phyloP scores from a whole-genome alignment of 2,113 vertebrate genomes.

The Trachemys scripta region DNA sequence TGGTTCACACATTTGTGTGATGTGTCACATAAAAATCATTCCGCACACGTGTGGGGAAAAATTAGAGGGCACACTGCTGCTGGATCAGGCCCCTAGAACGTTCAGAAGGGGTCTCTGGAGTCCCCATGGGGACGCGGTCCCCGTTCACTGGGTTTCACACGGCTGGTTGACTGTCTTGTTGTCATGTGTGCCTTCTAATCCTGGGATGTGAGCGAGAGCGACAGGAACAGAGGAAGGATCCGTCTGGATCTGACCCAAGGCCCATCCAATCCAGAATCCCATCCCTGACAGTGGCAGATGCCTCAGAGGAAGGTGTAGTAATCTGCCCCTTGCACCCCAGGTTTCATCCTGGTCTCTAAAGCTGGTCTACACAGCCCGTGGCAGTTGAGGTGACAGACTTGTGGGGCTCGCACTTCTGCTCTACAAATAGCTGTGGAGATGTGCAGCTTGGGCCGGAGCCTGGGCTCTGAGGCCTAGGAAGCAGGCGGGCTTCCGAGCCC shows the following conservation, averaged over 20 bases:
- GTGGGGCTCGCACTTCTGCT: too few relatives aligned
- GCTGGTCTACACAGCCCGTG: not conserved
- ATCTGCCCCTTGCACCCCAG: too few relatives aligned
- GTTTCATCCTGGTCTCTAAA: not conserved
- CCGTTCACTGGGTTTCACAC: not conserved
- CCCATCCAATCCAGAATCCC: not conserved
- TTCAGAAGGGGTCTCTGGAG: not conserved
- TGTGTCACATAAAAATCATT: too few relatives aligned
- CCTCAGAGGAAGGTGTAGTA: not conserved
- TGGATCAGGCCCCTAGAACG: not conserved
- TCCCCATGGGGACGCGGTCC: accelerated
- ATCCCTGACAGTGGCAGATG: not conserved
- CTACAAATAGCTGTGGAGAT: not conserved
- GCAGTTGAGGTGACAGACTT: not conserved
- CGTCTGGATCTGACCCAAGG: not conserved
- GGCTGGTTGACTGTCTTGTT: not conserved
- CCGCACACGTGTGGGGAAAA: too few relatives aligned
- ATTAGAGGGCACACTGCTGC: too few relatives aligned
- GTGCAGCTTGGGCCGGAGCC: too few relatives aligned
- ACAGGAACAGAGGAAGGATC: not conserved
- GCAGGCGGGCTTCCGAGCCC: not conserved
- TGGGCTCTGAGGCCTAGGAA: too few relatives aligned
- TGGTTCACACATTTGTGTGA: too few relatives aligned
- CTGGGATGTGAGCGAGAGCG: not conserved
- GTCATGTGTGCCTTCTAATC: not conserved